Evolutionary conservation across 2,888 invertebrate genomes (phyloP).

Genomic region (Xestoiulus laeticollis): DNA sequence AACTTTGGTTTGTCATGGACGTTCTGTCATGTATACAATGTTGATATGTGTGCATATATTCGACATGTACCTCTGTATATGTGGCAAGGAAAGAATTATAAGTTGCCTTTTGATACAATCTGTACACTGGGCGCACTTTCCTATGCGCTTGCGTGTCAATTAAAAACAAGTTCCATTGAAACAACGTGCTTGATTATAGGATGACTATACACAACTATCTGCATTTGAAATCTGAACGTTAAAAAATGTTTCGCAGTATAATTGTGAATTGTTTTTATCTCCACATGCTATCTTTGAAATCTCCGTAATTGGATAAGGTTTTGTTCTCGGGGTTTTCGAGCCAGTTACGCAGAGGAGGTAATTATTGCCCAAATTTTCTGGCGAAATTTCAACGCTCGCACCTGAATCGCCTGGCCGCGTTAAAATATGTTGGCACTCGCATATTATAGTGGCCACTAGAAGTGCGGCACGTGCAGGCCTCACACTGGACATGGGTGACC

Average conservation of each 20-base stretch:
- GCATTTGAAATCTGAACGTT: background rate
- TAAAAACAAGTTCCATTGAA: background rate
- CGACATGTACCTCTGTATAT: too few relatives aligned
- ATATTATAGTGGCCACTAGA: background rate
- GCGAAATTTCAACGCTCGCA: conserved; percentile 12
- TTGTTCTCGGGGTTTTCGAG: background rate
- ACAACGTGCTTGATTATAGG: background rate
- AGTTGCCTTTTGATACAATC: background rate
- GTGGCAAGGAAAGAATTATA: too few relatives aligned
- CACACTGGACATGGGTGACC: background rate
- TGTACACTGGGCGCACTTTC: background rate
- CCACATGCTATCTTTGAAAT: background rate
- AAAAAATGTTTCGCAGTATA: background rate
- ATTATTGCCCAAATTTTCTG: background rate
- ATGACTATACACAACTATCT: background rate
- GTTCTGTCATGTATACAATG: too few relatives aligned
- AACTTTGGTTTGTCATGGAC: too few relatives aligned
- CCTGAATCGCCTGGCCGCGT: background rate
- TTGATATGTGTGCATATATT: too few relatives aligned
- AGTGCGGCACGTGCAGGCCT: conserved; percentile 26
- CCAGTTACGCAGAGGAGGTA: background rate
- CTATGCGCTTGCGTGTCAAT: background rate
- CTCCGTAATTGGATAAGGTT: conserved; percentile 26
- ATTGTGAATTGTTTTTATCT: background rate
- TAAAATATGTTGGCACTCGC: background rate